Evolutionary conservation across 2,113 vertebrate species (phyloP), one percentile per base, ranked within the genome.

Genomic region (Xerus inauris): DNA sequence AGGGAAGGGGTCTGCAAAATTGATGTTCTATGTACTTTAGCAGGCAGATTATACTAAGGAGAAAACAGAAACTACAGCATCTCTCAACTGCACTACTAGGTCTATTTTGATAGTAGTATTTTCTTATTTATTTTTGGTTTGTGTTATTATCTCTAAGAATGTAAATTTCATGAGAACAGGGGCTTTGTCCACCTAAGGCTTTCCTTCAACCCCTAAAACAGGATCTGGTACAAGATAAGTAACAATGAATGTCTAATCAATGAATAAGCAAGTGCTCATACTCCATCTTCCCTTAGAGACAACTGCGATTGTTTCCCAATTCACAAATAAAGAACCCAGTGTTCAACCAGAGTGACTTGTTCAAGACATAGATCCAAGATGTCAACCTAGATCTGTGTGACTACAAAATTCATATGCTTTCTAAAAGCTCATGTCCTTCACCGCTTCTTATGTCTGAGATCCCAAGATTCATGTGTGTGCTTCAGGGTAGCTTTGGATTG

Each of bases 81-180:
- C 2, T 69, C 32, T 83, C 51, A 84, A 2, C 59, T 76, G 30
- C 9, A 38, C 26, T 17, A 59, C 1, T 38, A n/a, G 2, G 26
- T 92, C 62, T 64, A 38, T 76, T 96, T 94, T 95, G 88, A 72
- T 8, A 59, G 12, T 65, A 51, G 54, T 22, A 72, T 83, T 82
- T 77, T 91, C 45, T 65, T 59, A 49, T 38, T 94, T 87, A 92
- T n/a, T 94, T 89, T 86, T 84, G 32, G 42, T 49, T 65, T 95
- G 47, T 51, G 13, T 86, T 64, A 54, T 40, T 30, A 1, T 51
- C 20, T 81, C 71, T 91, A 82, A 42, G 19, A 32, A 38, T 16
- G n/a, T 8, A 76, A 69, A 86, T 42, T 40, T 95, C 24, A 67
- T 72, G 67, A 81, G 11, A 89, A 11, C 17, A 40, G 22, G 26